These are phyloP conservation scores for Thomomys bottae DNA, from an alignment of 2,113 vertebrate genomes.

Conservation along the genomic window DNA sequence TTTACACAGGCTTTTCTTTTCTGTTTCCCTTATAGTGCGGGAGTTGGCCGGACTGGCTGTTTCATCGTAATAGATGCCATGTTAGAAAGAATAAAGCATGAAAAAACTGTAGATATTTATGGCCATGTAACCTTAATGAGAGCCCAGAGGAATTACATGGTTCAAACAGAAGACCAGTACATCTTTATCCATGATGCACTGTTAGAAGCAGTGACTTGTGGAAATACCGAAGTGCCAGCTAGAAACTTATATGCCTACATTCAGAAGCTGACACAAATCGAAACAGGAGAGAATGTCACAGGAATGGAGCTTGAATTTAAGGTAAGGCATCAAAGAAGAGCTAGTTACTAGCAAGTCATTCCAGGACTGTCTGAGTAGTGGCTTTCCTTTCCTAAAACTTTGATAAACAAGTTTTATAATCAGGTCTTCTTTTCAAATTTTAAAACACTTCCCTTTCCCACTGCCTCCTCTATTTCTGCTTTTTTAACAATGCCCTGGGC, in stretches of 20 bases:
- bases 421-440: constrained; percentile 10
- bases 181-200: constrained; percentile 99
- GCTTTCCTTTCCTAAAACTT: neutral
- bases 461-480: neutral
- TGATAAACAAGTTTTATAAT: constrained; percentile 1
- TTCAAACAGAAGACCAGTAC: constrained; percentile 99
- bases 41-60: constrained; percentile 98
- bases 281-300: constrained; percentile 97
- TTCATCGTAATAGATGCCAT: constrained; percentile 99
- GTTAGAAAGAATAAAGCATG: constrained; percentile 99
- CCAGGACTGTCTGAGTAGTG: neutral
- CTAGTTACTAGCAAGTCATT: neutral
- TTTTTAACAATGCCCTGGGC: constrained; percentile 8
- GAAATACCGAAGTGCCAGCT: constrained; percentile 99
- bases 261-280: constrained; percentile 99
- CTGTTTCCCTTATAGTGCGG: constrained; percentile 88
- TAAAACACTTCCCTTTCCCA: neutral
- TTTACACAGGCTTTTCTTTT: neutral
- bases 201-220: constrained; percentile 98
- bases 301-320: constrained; percentile 99
- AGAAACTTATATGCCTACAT: constrained; percentile 99
- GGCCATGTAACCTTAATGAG: constrained; percentile 99
- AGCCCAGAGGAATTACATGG: constrained; percentile 99
- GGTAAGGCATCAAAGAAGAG: constrained; percentile 85
- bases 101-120: constrained; percentile 99